Conservation (phyloP, 2,113 vertebrate species). For the Periophthalmodon schlosseri region DNA sequence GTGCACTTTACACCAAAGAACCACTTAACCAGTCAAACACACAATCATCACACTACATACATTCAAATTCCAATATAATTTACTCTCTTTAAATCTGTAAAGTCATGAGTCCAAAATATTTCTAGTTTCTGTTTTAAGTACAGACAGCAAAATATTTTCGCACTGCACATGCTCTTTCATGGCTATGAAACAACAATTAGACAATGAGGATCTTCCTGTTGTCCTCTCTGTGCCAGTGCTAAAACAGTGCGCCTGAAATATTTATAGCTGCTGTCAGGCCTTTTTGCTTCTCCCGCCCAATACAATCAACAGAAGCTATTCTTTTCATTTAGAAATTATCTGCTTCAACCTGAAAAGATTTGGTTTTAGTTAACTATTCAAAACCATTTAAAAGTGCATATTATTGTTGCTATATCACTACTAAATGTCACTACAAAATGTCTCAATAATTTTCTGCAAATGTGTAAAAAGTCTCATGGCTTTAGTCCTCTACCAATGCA, state of each 20-base stretch:
- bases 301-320: constrained; percentile 64
- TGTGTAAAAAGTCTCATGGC: not conserved
- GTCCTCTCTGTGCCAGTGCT: constrained; percentile 54
- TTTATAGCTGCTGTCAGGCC: constrained; percentile 74
- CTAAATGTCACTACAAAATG: too few species aligned
- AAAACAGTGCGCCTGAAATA: constrained; percentile 76
- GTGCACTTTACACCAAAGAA: too few species aligned
- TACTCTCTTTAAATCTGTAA: not conserved
- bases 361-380: not conserved
- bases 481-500: not conserved
- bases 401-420: not conserved
- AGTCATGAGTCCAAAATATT: not conserved
- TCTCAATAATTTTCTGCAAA: not conserved
- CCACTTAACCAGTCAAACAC: too few species aligned
- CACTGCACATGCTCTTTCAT: constrained; percentile 8
- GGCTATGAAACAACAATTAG: constrained; percentile 49
- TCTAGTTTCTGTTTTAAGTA: not conserved
- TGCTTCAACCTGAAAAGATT: not conserved
- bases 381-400: not conserved
- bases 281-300: constrained; percentile 62
- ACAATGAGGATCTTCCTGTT: constrained; percentile 66
- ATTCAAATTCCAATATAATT: too few species aligned
- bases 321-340: constrained; percentile 19
- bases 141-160: not conserved
- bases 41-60: not conserved